These are phyloP conservation scores for Poeciliopsis gracilis DNA, from an alignment of 2,797 vertebrate species.

Conservation along the genomic window DNA sequence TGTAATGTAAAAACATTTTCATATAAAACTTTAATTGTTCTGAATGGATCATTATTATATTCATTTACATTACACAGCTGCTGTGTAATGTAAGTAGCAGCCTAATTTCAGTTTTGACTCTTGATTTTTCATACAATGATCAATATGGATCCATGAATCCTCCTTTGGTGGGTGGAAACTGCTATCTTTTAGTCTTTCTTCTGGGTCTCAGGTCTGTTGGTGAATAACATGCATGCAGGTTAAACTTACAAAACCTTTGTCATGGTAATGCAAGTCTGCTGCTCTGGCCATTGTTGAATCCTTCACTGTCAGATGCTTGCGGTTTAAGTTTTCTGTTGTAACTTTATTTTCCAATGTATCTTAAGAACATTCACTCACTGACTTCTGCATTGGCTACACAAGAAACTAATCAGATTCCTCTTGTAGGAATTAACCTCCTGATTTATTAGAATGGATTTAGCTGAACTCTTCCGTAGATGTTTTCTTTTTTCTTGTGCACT, in stretches of 20 bases:
- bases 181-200: slow-evolving; percentile 22
- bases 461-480: slow-evolving; percentile 10
- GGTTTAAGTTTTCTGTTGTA: background rate
- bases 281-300: slow-evolving; percentile 38
- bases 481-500: slow-evolving; percentile 40
- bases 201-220: slow-evolving; percentile 38
- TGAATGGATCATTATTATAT: background rate
- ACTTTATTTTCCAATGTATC: background rate
- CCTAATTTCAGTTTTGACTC: background rate
- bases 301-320: background rate
- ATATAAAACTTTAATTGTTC: background rate
- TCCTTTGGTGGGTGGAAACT: slow-evolving; percentile 27
- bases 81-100: too few relatives aligned
- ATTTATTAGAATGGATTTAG: slow-evolving; percentile 22
- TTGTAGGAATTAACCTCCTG: slow-evolving; percentile 25
- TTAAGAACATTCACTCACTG: slow-evolving; percentile 3
- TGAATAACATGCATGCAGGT: slow-evolving; percentile 65
- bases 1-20: background rate
- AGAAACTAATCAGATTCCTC: slow-evolving; percentile 40
- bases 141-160: slow-evolving; percentile 53
- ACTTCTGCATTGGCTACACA: slow-evolving; percentile 42
- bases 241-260: slow-evolving; percentile 37
- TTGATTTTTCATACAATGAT: background rate
- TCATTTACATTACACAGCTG: background rate
- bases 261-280: slow-evolving; percentile 12